Base-by-base conservation (phyloP, 1,140 invertebrate species). In the Rhopalosiphum maidis region DNA sequence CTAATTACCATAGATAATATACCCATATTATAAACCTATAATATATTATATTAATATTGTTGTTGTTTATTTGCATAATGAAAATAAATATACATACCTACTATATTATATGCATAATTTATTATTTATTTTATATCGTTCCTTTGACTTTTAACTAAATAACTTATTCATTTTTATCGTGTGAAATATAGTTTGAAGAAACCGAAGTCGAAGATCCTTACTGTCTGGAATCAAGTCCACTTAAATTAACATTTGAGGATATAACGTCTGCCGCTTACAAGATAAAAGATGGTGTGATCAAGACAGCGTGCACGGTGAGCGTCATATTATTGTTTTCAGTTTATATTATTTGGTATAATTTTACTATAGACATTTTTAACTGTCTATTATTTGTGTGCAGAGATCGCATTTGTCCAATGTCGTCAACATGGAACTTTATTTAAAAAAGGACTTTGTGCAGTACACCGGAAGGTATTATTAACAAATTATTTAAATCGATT, bases 371-470 rank as follows among this genome's bases (percentile, higher is more conserved):
- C 0, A 30, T 88, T 23, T 21, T 51, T 30, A n/a, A 51, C 5
- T n/a, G 46, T 51, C 4, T 22, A n/a, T n/a, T 46, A n/a, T 93
- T 85, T 93, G 92, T 95, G 94, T 95, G 85, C 94, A 97, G 97
- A 96, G 96, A 96, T 98, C 98, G 0, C 97, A 97, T 94, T 96
- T 99, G 94, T 98, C 98, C 0, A 95, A 96, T 8, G 94, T 96
- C 23, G 97, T 97, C 93, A 97, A 97, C 46, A 98, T 99, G 96
- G 97, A 99, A 54, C 96, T 99, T 83, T 99, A 97, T 95, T 96
- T 99, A 94, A 99, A 99, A 95, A 99, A 99, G 95, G 98, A 99
- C 95, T 99, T 98, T 95, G 95, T 99, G 21, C 98, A 99, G 95
- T 97, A 96, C 92, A 99, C 98, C 22, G 98, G 98, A 95, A 98